These are phyloP conservation scores for Sebastes taczanowskii DNA, from an alignment of 2,797 vertebrate species.

Conservation along the genomic window DNA sequence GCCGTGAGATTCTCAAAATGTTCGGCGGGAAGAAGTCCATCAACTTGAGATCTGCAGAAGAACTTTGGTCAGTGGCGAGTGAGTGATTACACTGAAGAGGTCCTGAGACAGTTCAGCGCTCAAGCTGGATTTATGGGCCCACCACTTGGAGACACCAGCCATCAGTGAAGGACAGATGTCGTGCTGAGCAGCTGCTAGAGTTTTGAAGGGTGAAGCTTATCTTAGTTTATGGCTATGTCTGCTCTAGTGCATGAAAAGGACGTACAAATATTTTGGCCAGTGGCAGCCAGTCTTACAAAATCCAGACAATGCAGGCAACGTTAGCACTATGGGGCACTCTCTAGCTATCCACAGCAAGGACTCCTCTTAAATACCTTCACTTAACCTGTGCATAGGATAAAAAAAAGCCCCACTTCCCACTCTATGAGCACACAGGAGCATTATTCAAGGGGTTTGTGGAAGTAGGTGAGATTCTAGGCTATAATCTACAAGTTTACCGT, in stretches of 20 bases:
- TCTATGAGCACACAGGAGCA: background rate
- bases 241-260: constrained; percentile 2
- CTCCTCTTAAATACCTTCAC: background rate
- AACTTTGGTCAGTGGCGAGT: constrained; percentile 33
- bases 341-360: background rate
- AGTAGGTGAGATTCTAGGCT: constrained; percentile 9
- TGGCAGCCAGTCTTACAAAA: background rate
- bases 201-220: constrained; percentile 28
- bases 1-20: constrained; percentile 1
- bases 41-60: constrained; percentile 20
- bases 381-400: background rate
- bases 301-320: background rate
- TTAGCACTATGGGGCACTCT: background rate
- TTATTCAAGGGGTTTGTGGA: constrained; percentile 8
- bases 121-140: constrained; percentile 32
- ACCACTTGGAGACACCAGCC: constrained; percentile 15
- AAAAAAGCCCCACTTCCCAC: background rate
- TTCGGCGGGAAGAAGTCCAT: constrained; percentile 24
- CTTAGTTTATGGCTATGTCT: constrained; percentile 12
- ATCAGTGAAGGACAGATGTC: constrained; percentile 39
- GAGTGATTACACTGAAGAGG: constrained; percentile 38
- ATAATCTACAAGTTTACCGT: background rate
- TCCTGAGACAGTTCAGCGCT: constrained; percentile 23
- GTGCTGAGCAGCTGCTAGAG: constrained; percentile 14
- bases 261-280: background rate